Evolutionary conservation across 2,113 vertebrate species (phyloP).

Genomic region (Campylorhamphus procurvoides): DNA sequence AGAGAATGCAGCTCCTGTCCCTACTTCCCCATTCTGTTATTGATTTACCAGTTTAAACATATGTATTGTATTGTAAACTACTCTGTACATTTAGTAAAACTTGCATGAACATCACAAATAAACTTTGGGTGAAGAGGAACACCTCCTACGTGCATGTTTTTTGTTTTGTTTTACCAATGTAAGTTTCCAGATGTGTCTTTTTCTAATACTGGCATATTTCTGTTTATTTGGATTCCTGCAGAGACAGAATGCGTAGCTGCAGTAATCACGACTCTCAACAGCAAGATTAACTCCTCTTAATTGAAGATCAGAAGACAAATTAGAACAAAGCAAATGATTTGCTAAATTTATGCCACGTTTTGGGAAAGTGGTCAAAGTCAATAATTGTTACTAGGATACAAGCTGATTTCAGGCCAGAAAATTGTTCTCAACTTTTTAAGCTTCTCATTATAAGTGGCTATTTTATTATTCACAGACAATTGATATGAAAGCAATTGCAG

Average conservation of each 20-base stretch:
- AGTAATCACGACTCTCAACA: not conserved
- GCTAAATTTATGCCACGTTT: not conserved
- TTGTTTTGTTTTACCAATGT: not conserved
- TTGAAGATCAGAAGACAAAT: not conserved
- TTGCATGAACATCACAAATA: not conserved
- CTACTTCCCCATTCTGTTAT: not conserved
- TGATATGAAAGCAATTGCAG: not conserved
- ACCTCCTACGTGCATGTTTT: not conserved
- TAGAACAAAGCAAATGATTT: not conserved
- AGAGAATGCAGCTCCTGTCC: not conserved
- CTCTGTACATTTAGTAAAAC: not conserved
- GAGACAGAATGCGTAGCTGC: not conserved
- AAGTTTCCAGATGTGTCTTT: not conserved
- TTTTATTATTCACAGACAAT: not conserved
- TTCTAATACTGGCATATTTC: not conserved
- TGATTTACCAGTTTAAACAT: not conserved
- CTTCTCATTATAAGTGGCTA: not conserved
- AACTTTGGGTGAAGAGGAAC: not conserved
- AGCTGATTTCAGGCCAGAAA: not conserved
- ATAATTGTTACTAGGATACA: not conserved
- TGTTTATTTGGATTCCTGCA: not conserved
- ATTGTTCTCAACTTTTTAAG: not conserved
- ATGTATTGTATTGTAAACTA: not conserved
- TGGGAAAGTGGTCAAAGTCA: not conserved
- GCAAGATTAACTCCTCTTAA: not conserved